Evolutionary conservation across 2,113 vertebrate genomes (phyloP), one percentile per base, ranked within the genome.

Genomic region (Plotosus lineatus): DNA sequence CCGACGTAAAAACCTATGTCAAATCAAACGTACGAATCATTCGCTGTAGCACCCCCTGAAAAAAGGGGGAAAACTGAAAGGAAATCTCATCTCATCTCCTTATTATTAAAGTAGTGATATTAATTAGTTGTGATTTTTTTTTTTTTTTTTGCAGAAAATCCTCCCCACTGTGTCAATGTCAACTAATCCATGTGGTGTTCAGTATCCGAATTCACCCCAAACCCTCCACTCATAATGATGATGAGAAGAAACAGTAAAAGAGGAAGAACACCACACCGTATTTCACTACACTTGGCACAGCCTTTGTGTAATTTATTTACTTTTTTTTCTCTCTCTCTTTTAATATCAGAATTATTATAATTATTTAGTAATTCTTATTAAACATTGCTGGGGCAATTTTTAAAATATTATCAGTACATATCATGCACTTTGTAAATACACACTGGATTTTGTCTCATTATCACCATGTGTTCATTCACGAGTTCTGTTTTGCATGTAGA

Each of bases 61-160:
- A n/a, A n/a, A n/a, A n/a, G n/a, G n/a, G n/a, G n/a, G n/a, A n/a
- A n/a, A n/a, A n/a, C n/a, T n/a, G n/a, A n/a, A n/a, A n/a, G n/a
- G n/a, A n/a, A n/a, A n/a, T n/a, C n/a, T n/a, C n/a, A n/a, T n/a
- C n/a, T n/a, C n/a, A n/a, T n/a, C n/a, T n/a, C n/a, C n/a, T n/a
- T 56, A 33, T 15, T 33, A 0, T 21, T 4, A 3, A 6, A 42
- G 21, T 23, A 28, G 42, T 69, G 12, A 1, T 69, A 66, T 21
- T 65, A 66, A 66, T 66, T 11, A 65, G 8, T 66, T 42, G 10
- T 66, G 31, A 10, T 9, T 33, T 23, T 77, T 28, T 58, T 46
- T 72, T 77, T 5, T 58, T 72, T 31, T 72, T 17, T 58, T 56
- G 11, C 75, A 77, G 75, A 50, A 26, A 50, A 21, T 72, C 26